These are phyloP conservation scores for Augochlorella aurata DNA, from an alignment of 2,888 invertebrate genomes.

Conservation along the genomic window DNA sequence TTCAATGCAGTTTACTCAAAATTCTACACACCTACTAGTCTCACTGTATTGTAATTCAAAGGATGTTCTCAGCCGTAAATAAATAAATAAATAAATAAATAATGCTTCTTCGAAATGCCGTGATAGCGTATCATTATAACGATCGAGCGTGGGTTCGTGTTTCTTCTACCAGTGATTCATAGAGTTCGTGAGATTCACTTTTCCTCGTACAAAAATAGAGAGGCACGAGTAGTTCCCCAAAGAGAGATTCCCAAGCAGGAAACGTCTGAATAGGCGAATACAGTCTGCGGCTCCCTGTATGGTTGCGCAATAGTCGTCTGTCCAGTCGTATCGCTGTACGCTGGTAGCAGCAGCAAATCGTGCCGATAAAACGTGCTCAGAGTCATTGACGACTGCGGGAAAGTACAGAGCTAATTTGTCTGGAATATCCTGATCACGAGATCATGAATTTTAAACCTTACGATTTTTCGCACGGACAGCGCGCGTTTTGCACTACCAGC, in stretches of 20 bases:
- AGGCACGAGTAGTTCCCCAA: background rate
- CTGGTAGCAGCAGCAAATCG: too few species aligned
- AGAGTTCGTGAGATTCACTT: background rate
- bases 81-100: too few species aligned
- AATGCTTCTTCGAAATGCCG: background rate
- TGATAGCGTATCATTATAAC: background rate
- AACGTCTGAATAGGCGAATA: conserved; percentile 20
- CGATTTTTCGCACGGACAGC: background rate
- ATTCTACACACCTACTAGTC: too few species aligned
- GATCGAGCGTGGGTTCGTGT: background rate
- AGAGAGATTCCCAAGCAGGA: conserved; percentile 3
- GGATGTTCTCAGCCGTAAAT: too few species aligned
- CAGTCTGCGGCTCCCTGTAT: conserved; percentile 27
- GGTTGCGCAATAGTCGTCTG: conserved; percentile 6
- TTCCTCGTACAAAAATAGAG: conserved; percentile 10
- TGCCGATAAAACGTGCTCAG: background rate
- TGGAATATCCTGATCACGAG: background rate
- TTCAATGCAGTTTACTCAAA: too few species aligned
- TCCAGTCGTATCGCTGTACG: background rate
- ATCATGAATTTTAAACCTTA: conserved; percentile 11
- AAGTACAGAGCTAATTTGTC: conserved; percentile 29
- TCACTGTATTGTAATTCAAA: too few species aligned
- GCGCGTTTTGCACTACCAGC: background rate
- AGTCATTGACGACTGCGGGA: conserved; percentile 19
- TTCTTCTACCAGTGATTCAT: background rate